Base-by-base conservation (phyloP, 1,140 invertebrate genomes). In the Palaemon carinicauda region DNA sequence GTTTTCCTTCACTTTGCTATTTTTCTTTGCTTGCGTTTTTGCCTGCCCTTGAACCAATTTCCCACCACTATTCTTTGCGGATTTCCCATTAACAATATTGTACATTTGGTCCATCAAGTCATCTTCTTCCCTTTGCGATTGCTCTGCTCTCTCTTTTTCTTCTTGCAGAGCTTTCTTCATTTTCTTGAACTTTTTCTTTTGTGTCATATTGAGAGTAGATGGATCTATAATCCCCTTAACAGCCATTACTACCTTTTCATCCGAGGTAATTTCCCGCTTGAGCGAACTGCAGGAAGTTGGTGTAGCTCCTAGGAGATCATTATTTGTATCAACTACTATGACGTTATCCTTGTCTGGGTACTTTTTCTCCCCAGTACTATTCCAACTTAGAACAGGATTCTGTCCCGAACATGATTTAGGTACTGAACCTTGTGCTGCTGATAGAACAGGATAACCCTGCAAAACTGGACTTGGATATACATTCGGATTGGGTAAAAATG, bases 31-130 rank as follows among this genome's bases (percentile, higher is more conserved):
- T n/a, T 85, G 73, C 12, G 24, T 56, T 33, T 27, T 33, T 65
- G 15, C 24, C 27, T 82, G 56, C 33, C 31, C n/a, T 52, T 82
- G 56, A n/a, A 41, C 41, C 41, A 41, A 9, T 41, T 41, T 41
- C 41, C 41, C 41, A 41, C 27, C 17, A 41, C 27, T 12, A 50
- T 89, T 74, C 80, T 89, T 53, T 17, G 65, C 19, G 41, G 52
- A 65, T 33, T 87, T 79, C 27, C 89, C 82, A 29, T 80, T 87
- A n/a, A 87, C 82, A 31, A 89, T 56, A 54, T 88, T 81, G 60
- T 89, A 89, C 79, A 89, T 82, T 60, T 87, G 89, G 79, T 89
- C 89, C 89, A 89, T 89, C 10, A 89, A 60, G 33, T 89, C 89
- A 80, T 89, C 89, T 54, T 89, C 89, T 52, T 89, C 89, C 27